phyloP scores from a whole-genome alignment of 2,888 invertebrate genomes.

The Ferrisia virgata region DNA sequence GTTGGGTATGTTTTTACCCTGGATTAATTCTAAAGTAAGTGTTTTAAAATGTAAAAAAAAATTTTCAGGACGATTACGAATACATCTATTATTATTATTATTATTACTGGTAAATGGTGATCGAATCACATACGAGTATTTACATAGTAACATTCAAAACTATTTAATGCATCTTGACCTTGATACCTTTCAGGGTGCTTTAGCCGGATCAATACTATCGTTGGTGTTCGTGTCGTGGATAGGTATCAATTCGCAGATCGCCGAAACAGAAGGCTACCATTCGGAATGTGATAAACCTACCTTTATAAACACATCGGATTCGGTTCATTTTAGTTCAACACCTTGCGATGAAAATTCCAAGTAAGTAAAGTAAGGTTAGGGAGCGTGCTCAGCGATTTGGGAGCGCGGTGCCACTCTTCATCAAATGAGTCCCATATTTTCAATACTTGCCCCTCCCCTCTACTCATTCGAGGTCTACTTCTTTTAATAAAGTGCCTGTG shows the following conservation, averaged over 20 bases:
- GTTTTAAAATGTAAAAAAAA: no score
- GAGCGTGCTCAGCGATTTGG: no score
- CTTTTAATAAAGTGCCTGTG: no score
- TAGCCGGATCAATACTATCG: constrained; percentile 63
- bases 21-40: constrained; percentile 71
- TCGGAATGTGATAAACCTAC: constrained; percentile 51
- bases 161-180: not conserved
- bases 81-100: no score
- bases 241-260: constrained; percentile 64
- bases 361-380: no score
- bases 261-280: constrained; percentile 47
- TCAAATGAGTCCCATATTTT: no score
- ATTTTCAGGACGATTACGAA: no score
- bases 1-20: constrained; percentile 84
- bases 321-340: constrained; percentile 53
- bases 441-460: no score
- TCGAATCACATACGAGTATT: no score
- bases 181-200: constrained; percentile 59
- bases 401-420: no score
- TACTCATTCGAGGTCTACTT: no score
- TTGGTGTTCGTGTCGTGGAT: constrained; percentile 62
- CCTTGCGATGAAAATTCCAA: not conserved
- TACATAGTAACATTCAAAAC: not conserved
- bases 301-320: constrained; percentile 57
- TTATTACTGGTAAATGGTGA: no score